A percentile compares a stretch with the other conserved stretches of the same genome.
Evolutionary conservation across 2,888 invertebrate species (phyloP).

Genomic region (Tanypteryx hageni): DNA sequence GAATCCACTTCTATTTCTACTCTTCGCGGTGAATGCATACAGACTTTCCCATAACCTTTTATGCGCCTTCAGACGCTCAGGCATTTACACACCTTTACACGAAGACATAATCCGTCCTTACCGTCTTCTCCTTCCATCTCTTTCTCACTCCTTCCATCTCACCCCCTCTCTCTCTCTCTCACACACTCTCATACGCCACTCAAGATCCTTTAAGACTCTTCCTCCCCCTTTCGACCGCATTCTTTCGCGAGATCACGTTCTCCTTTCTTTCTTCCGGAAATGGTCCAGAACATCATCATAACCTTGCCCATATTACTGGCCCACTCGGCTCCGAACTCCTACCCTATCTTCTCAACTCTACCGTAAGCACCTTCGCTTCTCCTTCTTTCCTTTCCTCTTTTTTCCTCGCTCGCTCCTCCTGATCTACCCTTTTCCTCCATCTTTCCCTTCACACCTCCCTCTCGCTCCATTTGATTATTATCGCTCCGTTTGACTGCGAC

Average conservation of each 20-base stretch:
- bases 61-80: constrained; percentile 51
- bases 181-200: background rate
- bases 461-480: background rate
- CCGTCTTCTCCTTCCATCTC: constrained; percentile 1
- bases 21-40: constrained; percentile 44
- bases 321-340: background rate
- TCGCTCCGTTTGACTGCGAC: background rate
- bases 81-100: constrained; percentile 64
- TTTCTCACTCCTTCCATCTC: background rate
- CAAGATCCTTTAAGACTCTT: background rate
- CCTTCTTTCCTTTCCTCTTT: background rate
- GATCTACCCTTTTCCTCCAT: background rate
- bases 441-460: background rate
- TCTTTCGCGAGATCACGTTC: constrained; percentile 6
- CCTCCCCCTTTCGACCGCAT: background rate
- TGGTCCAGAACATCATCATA: constrained; percentile 43
- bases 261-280: constrained; percentile 29
- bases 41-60: constrained; percentile 63
- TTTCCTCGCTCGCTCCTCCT: background rate
- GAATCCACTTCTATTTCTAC: constrained; percentile 16
- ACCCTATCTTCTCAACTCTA: background rate
- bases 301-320: constrained; percentile 21
- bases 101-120: constrained; percentile 41
- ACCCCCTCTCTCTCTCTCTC: background rate
- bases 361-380: background rate